Evolutionary conservation across 2,888 invertebrate species (phyloP), one percentile per base, ranked within the genome.

Genomic region (Liodrosophila aerea): DNA sequence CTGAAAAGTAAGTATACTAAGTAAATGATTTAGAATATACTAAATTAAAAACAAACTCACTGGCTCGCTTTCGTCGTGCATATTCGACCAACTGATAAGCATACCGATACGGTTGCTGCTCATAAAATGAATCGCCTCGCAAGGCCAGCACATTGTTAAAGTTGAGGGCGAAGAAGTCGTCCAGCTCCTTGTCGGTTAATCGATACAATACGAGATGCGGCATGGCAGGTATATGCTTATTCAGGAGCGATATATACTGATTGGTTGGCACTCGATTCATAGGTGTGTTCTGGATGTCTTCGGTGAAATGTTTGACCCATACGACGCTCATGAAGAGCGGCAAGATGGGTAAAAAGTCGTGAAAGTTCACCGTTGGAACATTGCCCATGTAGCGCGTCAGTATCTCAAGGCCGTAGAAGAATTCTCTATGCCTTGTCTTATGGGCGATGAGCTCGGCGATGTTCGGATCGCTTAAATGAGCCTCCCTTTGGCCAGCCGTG

Each of bases 391-490:
- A 44, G 27, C 60, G 85, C 63, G 81, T 83, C 9, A 83, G 63
- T 40, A 89, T 52, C 65, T 89, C 89, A 13, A 89, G 78, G 52
- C 88, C 89, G 54, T 87, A 89, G 58, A 87, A 89, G 63, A 87
- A 85, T 56, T 87, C 73, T 5, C 72, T 49, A 5, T 68, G 71
- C 11, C 62, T 62, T 8, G 76, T 76, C 34, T 83, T 86, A 2
- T 77, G 51, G 5, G 54, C 57, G 8, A 88, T 78, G 0, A 88
- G 50, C 9, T 74, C 3, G 5, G 3, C 22, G 5, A 22, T 22
- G 22, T 22, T 2, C 2, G 22, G 22, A 5, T 22, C 22, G 5
- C 22, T 4, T 22, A 22, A 22, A 4, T 22, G 3, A 2, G 22
- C 22, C 22, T 22, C 3, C 22, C 22, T 2, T 5, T 22, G 22